These are phyloP conservation scores for Hemithea aestivaria DNA, from an alignment of 2,888 invertebrate genomes.

Conservation along the genomic window DNA sequence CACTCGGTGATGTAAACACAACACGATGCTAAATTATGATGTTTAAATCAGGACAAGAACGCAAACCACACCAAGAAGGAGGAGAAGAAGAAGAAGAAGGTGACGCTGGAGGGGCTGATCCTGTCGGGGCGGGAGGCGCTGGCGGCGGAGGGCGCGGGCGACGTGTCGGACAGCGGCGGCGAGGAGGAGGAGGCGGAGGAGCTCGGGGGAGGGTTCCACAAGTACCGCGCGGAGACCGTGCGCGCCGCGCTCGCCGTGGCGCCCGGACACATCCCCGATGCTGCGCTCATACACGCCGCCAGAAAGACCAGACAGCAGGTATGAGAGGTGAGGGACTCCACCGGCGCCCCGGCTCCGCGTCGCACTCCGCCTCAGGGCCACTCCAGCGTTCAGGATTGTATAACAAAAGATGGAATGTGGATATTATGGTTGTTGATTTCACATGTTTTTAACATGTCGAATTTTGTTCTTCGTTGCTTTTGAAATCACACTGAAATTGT, in stretches of 20 bases:
- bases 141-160: slow-evolving; percentile 86
- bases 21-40: no score
- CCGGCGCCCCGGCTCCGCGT: no score
- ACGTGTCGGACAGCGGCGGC: slow-evolving; percentile 79
- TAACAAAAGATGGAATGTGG: no score
- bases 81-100: slow-evolving; percentile 51
- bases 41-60: slow-evolving; percentile 39
- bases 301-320: slow-evolving; percentile 96
- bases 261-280: slow-evolving; percentile 97
- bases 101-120: slow-evolving; percentile 79
- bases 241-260: slow-evolving; percentile 85
- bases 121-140: slow-evolving; percentile 90
- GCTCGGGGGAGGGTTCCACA: slow-evolving; percentile 66
- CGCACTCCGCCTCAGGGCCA: no score
- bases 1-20: no score
- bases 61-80: slow-evolving; percentile 33
- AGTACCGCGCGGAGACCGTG: slow-evolving; percentile 82
- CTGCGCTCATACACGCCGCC: slow-evolving; percentile 98
- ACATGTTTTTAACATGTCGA: no score
- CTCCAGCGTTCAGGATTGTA: no score
- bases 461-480: no score
- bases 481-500: no score
- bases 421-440: no score
- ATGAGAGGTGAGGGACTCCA: slow-evolving; percentile 87
- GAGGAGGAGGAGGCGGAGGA: slow-evolving; percentile 65